A percentile compares a stretch with the other conserved stretches of the same genome.
phyloP scores from a whole-genome alignment of 2,797 vertebrate genomes.

The Ibycter americanus region DNA sequence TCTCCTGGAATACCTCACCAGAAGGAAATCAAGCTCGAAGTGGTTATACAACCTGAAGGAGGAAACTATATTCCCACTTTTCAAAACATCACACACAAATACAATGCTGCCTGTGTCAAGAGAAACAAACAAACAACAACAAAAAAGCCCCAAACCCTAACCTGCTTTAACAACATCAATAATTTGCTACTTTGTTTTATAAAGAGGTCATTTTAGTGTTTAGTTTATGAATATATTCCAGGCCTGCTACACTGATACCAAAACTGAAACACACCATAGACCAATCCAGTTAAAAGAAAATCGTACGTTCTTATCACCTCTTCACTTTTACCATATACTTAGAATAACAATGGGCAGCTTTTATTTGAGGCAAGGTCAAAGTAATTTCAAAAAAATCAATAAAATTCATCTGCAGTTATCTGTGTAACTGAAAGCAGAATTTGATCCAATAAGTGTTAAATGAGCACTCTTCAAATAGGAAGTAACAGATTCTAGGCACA shows the following conservation, averaged over 20 bases:
- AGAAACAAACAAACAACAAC: neutral
- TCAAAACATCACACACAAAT: neutral
- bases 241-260: neutral
- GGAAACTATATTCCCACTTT: neutral
- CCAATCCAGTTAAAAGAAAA: neutral
- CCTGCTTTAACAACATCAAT: neutral
- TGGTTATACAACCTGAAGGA: neutral
- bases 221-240: neutral
- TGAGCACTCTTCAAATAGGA: neutral
- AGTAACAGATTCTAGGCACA: neutral
- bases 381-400: neutral
- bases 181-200: neutral
- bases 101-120: neutral
- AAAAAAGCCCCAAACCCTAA: neutral
- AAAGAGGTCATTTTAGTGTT: neutral
- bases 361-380: neutral
- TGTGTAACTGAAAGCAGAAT: neutral
- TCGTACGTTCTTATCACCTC: rapidly evolving
- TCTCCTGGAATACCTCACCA: neutral
- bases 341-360: neutral
- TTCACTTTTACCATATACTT: neutral
- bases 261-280: neutral
- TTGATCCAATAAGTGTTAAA: neutral
- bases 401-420: neutral
- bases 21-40: neutral